Percentiles rank a stretch among this genome's conserved stretches.
Conservation (phyloP, 2,888 invertebrate species). For the Willowsia nigromaculata region DNA sequence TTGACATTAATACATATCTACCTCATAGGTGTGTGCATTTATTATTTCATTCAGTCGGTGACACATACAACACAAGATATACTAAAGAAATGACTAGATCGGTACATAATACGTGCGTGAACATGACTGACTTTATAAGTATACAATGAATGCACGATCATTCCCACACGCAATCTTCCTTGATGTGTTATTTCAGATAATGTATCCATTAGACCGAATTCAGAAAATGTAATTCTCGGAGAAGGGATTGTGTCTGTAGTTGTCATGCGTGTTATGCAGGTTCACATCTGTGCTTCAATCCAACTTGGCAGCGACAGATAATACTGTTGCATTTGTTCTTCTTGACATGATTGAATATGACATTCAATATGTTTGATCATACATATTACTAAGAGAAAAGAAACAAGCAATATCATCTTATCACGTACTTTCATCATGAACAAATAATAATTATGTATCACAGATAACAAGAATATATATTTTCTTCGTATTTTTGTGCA, state of each 20-base stretch:
- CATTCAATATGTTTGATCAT: slow-evolving; percentile 16
- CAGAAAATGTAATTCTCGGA: background rate
- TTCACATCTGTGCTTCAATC: background rate
- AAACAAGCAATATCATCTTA: background rate
- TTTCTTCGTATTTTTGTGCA: background rate
- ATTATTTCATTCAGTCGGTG: too few species aligned
- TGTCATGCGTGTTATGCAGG: background rate
- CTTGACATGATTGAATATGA: slow-evolving; percentile 33
- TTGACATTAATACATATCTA: too few species aligned
- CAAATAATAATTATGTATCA: background rate
- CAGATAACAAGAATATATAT: background rate
- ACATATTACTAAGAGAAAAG: background rate
- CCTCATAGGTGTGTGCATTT: too few species aligned
- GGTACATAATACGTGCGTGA: too few species aligned
- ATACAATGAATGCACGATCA: too few species aligned
- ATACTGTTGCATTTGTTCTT: background rate
- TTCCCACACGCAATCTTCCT: too few species aligned
- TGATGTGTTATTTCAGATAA: too few species aligned
- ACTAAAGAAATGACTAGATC: too few species aligned
- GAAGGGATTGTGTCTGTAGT: background rate
- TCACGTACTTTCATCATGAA: background rate
- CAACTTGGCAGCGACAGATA: slow-evolving; percentile 10
- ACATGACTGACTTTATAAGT: too few species aligned
- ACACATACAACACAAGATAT: too few species aligned
- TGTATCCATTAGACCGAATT: too few species aligned